Percentiles rank a stretch among this genome's conserved stretches.
phyloP scores from a whole-genome alignment of 1,140 invertebrate species.

The Drosophila sp. region DNA sequence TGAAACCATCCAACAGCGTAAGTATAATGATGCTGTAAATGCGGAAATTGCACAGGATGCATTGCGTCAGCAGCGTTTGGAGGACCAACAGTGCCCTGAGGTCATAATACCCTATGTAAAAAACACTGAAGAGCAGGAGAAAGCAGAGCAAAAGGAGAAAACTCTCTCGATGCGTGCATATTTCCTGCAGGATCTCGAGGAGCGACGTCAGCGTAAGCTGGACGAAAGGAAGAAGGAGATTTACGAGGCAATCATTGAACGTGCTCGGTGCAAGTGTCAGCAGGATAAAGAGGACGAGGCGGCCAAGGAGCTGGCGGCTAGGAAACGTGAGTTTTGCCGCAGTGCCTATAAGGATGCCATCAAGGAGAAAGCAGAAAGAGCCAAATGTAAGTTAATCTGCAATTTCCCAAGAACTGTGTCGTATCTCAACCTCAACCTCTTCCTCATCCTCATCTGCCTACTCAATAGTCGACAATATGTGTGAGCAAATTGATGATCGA shows the following conservation, averaged over 20 bases:
- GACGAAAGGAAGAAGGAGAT: conserved; percentile 21
- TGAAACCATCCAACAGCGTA: conserved; percentile 51
- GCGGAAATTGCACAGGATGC: conserved; percentile 45
- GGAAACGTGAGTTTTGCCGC: conserved; percentile 47
- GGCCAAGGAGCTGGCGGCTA: conserved; percentile 16
- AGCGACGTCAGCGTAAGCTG: conserved; percentile 4
- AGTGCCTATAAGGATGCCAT: conserved; percentile 51
- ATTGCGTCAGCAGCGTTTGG: conserved; percentile 35
- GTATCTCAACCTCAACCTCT: too few species aligned
- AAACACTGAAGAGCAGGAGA: conserved; percentile 40
- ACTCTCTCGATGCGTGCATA: neutral
- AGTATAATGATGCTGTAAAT: conserved; percentile 46
- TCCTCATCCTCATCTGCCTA: neutral
- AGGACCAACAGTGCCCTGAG: conserved; percentile 48
- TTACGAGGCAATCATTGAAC: conserved; percentile 41
- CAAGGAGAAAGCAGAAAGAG: conserved; percentile 43
- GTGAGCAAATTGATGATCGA: conserved; percentile 58
- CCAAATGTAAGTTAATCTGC: conserved; percentile 45
- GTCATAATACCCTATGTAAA: conserved; percentile 49
- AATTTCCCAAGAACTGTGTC: too few species aligned
- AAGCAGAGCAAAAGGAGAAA: conserved; percentile 29
- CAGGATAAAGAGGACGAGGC: conserved; percentile 47
- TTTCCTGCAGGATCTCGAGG: conserved; percentile 15
- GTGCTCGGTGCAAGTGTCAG: conserved; percentile 45
- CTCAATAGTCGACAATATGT: conserved; percentile 52